A percentile compares a stretch with the other conserved stretches of the same genome.
These are phyloP conservation scores for Cephus runcator DNA, from an alignment of 2,888 invertebrate genomes.

Conservation along the genomic window DNA sequence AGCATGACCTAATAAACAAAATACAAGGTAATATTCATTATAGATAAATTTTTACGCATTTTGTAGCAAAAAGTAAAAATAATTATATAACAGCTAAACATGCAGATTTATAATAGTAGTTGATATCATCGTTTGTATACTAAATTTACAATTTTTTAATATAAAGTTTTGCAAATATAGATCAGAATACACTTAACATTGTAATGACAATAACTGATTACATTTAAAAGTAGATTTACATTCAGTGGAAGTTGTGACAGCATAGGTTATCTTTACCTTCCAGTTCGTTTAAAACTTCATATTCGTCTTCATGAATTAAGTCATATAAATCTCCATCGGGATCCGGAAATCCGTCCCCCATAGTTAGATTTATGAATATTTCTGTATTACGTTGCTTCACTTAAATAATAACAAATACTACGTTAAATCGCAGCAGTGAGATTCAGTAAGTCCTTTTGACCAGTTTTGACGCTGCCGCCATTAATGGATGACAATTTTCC, in stretches of 20 bases:
- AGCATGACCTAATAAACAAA: background rate
- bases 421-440: background rate
- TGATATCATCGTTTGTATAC: background rate
- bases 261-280: slow-evolving; percentile 44
- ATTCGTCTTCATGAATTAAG: slow-evolving; percentile 57
- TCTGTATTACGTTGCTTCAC: no score
- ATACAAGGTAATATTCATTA: background rate
- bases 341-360: slow-evolving; percentile 60
- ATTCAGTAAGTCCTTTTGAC: background rate
- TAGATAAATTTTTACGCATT: background rate
- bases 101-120: background rate
- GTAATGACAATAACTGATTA: background rate
- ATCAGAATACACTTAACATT: background rate
- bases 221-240: background rate
- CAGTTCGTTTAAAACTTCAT: slow-evolving; percentile 58
- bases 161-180: background rate
- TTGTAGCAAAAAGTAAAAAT: background rate
- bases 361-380: slow-evolving; percentile 17
- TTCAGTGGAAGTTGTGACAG: background rate
- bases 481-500: background rate
- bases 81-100: background rate
- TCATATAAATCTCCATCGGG: slow-evolving; percentile 64
- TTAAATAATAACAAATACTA: background rate
- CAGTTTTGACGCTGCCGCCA: background rate
- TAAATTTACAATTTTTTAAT: background rate